Conservation (phyloP, 2,113 vertebrate species). For the Phrynosoma platyrhinos region DNA sequence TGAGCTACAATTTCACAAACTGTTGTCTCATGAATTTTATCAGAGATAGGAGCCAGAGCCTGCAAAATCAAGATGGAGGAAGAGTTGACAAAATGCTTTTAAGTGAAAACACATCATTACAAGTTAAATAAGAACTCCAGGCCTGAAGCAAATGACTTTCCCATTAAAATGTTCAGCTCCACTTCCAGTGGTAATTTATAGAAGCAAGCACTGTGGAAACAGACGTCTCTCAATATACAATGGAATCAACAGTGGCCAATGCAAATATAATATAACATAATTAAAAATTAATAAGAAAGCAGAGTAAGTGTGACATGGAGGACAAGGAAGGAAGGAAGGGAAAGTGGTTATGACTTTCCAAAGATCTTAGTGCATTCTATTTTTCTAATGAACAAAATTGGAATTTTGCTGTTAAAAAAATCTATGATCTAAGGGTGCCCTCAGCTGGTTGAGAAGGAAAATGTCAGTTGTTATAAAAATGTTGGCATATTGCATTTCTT, state of each 20-base stretch:
- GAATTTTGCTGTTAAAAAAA: neutral
- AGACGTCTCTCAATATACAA: slow-evolving; percentile 26
- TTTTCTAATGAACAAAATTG: neutral
- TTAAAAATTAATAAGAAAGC: neutral
- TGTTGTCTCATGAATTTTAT: neutral
- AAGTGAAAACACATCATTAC: neutral
- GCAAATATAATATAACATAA: slow-evolving; percentile 22
- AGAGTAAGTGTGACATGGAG: neutral
- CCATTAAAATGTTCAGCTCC: slow-evolving; percentile 3
- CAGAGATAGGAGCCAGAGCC: neutral
- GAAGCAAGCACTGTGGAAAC: neutral
- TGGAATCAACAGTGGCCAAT: neutral
- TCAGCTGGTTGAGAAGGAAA: slow-evolving; percentile 39
- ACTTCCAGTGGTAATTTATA: slow-evolving; percentile 38
- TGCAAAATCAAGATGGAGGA: neutral
- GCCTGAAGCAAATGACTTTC: slow-evolving; percentile 3
- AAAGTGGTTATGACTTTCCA: neutral
- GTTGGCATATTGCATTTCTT: neutral
- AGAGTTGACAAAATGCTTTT: neutral
- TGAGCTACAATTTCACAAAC: too few relatives aligned
- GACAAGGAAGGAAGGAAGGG: too few relatives aligned
- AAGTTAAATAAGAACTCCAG: neutral
- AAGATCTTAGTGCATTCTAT: neutral
- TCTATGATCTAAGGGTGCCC: slow-evolving; percentile 40
- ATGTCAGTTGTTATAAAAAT: neutral